Evolutionary conservation across 2,888 invertebrate genomes (phyloP).

Genomic region (Cephonodes hylas): DNA sequence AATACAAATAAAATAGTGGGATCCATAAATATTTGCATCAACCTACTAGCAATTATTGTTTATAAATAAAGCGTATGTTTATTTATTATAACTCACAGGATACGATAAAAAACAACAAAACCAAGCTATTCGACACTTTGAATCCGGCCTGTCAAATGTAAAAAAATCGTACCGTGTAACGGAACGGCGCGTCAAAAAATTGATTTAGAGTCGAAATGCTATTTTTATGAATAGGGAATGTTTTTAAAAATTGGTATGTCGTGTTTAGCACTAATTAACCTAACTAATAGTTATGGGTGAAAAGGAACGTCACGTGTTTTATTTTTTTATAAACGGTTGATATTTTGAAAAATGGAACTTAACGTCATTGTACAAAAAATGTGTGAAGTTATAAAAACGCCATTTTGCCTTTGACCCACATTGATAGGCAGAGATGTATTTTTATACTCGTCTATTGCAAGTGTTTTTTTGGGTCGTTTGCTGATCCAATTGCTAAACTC

Average conservation of each 20-base stretch:
- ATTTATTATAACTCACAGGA: constrained; percentile 37
- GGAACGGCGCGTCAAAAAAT: constrained; percentile 68
- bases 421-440: too few relatives aligned
- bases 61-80: constrained; percentile 11
- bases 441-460: too few relatives aligned
- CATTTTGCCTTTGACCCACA: too few relatives aligned
- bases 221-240: constrained; percentile 23
- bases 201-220: constrained; percentile 64
- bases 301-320: constrained; percentile 39
- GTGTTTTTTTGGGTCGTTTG: too few relatives aligned
- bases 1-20: neutral
- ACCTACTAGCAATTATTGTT: constrained; percentile 5
- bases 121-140: constrained; percentile 60
- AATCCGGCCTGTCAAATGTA: constrained; percentile 70
- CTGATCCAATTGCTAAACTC: too few relatives aligned
- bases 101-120: constrained; percentile 50
- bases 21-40: neutral
- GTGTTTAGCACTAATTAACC: constrained; percentile 68
- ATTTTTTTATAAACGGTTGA: constrained; percentile 28
- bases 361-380: neutral
- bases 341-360: constrained; percentile 15
- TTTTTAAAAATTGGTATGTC: constrained; percentile 41
- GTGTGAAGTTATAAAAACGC: neutral
- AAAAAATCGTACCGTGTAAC: constrained; percentile 62
- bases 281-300: constrained; percentile 48